Conservation (phyloP, 37 sponge, comb jelly and placozoan species). For the Lycopodina hypogea region DNA sequence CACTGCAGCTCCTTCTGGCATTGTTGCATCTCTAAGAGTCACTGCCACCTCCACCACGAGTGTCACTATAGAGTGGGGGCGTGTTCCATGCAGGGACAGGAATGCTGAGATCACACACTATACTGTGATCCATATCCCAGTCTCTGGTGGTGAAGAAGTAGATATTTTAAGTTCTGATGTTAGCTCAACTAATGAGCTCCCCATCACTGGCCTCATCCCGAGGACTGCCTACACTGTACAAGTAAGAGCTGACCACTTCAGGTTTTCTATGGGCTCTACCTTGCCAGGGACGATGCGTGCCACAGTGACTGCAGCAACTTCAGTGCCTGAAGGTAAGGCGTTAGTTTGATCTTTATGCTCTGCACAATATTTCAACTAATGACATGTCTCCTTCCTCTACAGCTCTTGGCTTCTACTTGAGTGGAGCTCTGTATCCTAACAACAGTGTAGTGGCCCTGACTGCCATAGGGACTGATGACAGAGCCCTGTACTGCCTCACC, state of each 20-base stretch:
- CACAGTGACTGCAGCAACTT: background rate
- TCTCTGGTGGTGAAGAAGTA: background rate
- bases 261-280: background rate
- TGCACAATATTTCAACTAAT: background rate
- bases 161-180: background rate
- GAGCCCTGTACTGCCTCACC: conserved; percentile 25
- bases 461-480: conserved; percentile 12
- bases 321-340: background rate
- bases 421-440: conserved; percentile 5
- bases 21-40: conserved; percentile 1
- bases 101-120: conserved; percentile 33
- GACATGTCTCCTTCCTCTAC: background rate
- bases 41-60: background rate
- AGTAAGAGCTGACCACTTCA: conserved; percentile 1
- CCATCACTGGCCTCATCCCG: conserved; percentile 17
- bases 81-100: background rate
- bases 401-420: background rate
- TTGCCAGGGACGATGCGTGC: background rate
- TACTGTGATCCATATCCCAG: background rate
- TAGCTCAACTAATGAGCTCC: background rate
- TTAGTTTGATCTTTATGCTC: background rate
- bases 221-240: conserved; percentile 9
- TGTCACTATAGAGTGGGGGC: conserved; percentile 21
- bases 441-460: conserved; percentile 15
- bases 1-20: conserved; percentile 17